Percentiles rank a stretch among this genome's conserved stretches.
phyloP scores from a whole-genome alignment of 2,888 invertebrate genomes.

The Drepana falcataria region DNA sequence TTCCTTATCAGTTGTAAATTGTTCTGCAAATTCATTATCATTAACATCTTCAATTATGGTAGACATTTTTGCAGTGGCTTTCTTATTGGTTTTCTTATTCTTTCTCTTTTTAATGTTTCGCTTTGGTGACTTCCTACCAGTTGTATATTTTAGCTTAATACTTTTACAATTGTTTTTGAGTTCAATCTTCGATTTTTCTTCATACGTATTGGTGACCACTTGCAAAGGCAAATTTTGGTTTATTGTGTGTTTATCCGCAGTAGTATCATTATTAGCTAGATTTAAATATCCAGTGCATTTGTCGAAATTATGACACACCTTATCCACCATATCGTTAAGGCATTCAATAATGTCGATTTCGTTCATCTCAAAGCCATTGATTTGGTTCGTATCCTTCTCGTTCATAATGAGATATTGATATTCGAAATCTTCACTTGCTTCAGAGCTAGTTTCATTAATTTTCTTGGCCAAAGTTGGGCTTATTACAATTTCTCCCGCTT shows the following conservation, averaged over 20 bases:
- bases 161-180: slow-evolving; percentile 4
- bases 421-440: slow-evolving; percentile 39
- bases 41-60: slow-evolving; percentile 32
- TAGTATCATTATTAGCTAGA: slow-evolving; percentile 12
- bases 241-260: slow-evolving; percentile 11
- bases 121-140: slow-evolving; percentile 12
- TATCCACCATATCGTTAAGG: slow-evolving; percentile 48
- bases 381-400: slow-evolving; percentile 15
- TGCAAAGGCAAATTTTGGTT: slow-evolving; percentile 8
- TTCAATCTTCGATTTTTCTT: slow-evolving; percentile 2
- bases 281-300: slow-evolving; percentile 36
- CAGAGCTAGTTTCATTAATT: slow-evolving; percentile 51
- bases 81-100: slow-evolving; percentile 18
- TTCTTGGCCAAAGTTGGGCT: slow-evolving; percentile 53
- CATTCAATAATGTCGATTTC: slow-evolving; percentile 48
- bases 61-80: slow-evolving; percentile 30
- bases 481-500: slow-evolving; percentile 28
- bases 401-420: slow-evolving; percentile 19
- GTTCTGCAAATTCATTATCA: slow-evolving; percentile 13
- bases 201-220: slow-evolving; percentile 11
- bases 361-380: slow-evolving; percentile 20
- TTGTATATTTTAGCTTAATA: slow-evolving; percentile 30
- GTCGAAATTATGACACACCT: slow-evolving; percentile 47
- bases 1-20: slow-evolving; percentile 8
- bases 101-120: slow-evolving; percentile 17